phyloP scores from a whole-genome alignment of 2,888 invertebrate genomes.

The Drosophila anomalata region DNA sequence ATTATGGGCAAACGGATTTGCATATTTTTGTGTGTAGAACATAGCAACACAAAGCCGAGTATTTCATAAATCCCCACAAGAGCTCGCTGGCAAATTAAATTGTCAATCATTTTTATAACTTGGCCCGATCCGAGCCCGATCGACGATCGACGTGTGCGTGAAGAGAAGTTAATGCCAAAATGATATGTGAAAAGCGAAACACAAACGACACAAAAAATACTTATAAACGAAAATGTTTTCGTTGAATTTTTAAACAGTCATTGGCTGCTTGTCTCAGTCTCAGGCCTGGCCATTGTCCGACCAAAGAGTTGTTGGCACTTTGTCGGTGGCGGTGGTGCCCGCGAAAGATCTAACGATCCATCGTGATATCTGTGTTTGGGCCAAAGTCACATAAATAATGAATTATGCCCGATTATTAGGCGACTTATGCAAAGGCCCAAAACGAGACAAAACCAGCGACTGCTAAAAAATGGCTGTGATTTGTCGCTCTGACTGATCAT shows the following conservation, averaged over 20 bases:
- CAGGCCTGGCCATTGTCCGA: constrained; percentile 47
- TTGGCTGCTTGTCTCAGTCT: constrained; percentile 52
- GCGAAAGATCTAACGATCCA: constrained; percentile 64
- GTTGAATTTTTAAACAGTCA: constrained; percentile 76
- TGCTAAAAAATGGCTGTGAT: constrained; percentile 66
- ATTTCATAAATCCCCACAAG: constrained; percentile 70
- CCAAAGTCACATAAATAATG: constrained; percentile 63
- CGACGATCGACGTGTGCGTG: constrained; percentile 55
- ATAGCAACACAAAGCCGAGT: constrained; percentile 58
- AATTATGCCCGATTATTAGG: constrained; percentile 72
- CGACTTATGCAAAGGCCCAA: constrained; percentile 67
- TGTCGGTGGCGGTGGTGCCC: constrained; percentile 41
- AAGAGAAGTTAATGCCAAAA: constrained; percentile 74
- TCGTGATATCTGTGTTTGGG: constrained; percentile 44
- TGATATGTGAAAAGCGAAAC: constrained; percentile 64
- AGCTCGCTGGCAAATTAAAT: constrained; percentile 74
- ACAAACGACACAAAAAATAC: constrained; percentile 24
- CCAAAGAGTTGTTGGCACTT: constrained; percentile 57
- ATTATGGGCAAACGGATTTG: constrained; percentile 69
- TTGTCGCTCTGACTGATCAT: constrained; percentile 62
- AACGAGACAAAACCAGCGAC: constrained; percentile 15
- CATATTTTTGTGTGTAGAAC: constrained; percentile 66
- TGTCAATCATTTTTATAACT: constrained; percentile 81
- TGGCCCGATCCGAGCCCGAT: constrained; percentile 30
- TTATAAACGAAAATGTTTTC: constrained; percentile 38